phyloP scores from a whole-genome alignment of 2,797 vertebrate genomes.

The Tauraco hartlaubi region DNA sequence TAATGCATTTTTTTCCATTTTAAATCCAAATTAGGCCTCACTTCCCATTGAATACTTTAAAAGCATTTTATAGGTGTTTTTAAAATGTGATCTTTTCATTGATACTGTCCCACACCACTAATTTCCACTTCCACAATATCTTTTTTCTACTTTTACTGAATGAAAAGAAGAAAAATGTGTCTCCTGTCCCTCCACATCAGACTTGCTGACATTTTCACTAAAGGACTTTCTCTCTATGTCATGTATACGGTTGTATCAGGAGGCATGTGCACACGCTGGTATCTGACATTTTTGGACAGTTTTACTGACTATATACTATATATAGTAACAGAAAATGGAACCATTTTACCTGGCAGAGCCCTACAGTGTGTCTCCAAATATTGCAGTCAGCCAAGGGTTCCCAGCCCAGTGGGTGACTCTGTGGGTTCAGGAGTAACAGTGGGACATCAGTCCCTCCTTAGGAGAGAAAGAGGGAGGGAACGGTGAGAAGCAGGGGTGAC shows the following conservation, averaged over 20 bases:
- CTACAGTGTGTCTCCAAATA: background rate
- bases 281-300: slow-evolving; percentile 5
- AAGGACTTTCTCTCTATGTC: background rate
- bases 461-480: background rate
- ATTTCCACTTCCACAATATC: background rate
- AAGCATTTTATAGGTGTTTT: background rate
- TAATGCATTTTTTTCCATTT: background rate
- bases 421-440: background rate
- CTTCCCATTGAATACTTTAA: background rate
- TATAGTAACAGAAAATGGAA: background rate
- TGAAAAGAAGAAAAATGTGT: background rate
- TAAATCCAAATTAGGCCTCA: background rate
- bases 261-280: background rate
- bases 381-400: background rate
- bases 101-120: background rate
- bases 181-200: background rate
- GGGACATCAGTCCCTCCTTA: background rate
- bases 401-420: background rate
- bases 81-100: background rate
- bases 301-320: background rate
- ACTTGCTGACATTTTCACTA: background rate
- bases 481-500: fast-evolving
- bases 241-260: background rate
- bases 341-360: background rate
- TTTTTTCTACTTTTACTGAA: background rate